Base-by-base conservation (phyloP, 2,113 vertebrate genomes). In the Saccopteryx bilineata region DNA sequence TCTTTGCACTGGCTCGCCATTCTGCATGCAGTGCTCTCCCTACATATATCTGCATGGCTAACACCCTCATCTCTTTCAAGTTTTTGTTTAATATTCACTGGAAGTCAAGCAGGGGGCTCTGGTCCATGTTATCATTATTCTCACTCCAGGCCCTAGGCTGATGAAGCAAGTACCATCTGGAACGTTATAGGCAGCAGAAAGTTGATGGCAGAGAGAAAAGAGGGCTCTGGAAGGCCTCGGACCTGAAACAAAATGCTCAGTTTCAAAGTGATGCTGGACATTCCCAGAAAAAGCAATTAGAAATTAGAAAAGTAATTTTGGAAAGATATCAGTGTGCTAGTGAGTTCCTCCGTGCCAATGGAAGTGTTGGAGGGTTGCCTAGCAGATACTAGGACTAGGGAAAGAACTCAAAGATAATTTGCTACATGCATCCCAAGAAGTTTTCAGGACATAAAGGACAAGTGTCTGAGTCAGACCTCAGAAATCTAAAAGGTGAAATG, bases 11-110 rank as follows among this genome's bases (percentile, higher is more conserved):
- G 39, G 28, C 61, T 66, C 72, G 65, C 68, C 23, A 54, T 46
- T 80, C 63, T 52, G 74, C 65, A 65, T 79, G 63, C 65, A 80
- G 2, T 31, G 23, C 39, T 80, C 65, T 61, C 80, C 54, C 54
- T 23, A 14, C n/a, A 46, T 6, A 12, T 52, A 54, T 71, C 28
- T 93, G 23, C 54, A 50, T 87, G 28, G 74, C 83, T 86, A n/a
- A 79, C 74, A 24, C 24, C 24, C 71, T 80, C 21, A 78, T 86
- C 50, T 78, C 61, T 26, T 61, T 87, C 75, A 80, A 71, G 9
- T 54, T 87, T 87, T 93, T 71, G 54, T 87, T 80, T n/a, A 93
- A 56, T 48, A 68, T 56, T 46, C n/a, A 87, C 23, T 81, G 10
- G 31, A 82, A 81, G 66, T 74, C 76, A 81, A 65, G 14, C 54